Conservation (phyloP, 2,888 invertebrate genomes). For the Netelia melanura region DNA sequence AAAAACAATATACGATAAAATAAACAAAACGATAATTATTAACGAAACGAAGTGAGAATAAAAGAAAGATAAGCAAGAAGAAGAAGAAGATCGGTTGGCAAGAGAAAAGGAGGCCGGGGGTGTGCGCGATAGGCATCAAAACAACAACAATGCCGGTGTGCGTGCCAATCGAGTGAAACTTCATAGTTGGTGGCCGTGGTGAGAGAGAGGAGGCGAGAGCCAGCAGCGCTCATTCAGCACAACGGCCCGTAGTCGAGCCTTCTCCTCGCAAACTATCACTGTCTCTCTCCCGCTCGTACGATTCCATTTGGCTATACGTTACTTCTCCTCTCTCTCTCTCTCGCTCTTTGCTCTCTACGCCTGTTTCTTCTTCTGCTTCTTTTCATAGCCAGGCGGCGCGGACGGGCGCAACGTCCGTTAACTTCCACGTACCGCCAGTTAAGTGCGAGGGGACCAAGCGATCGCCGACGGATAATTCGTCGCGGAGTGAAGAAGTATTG, state of each 20-base stretch:
- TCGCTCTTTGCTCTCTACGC: conserved; percentile 3
- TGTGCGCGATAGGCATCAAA: conserved; percentile 65
- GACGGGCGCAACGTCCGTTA: conserved; percentile 4
- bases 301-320: conserved; percentile 12
- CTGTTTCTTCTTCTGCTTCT: conserved; percentile 16
- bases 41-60: conserved; percentile 26
- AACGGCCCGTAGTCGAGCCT: conserved; percentile 29
- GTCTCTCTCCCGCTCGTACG: not conserved
- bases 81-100: conserved; percentile 1
- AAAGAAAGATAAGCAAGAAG: conserved; percentile 39
- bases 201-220: conserved; percentile 22
- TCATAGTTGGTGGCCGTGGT: conserved; percentile 21
- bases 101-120: conserved; percentile 26
- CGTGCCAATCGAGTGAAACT: conserved; percentile 66
- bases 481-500: not conserved
- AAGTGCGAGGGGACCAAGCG: not conserved
- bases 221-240: conserved; percentile 51
- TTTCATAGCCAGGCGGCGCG: not conserved
- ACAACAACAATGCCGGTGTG: conserved; percentile 69
- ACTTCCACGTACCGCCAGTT: conserved; percentile 36
- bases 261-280: conserved; percentile 30
- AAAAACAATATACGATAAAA: too few relatives aligned
- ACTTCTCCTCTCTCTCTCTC: conserved; percentile 26
- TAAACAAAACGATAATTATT: too few relatives aligned
- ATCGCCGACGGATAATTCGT: not conserved